Percentiles rank a stretch among this genome's conserved stretches.
Conservation (phyloP, 2,797 vertebrate genomes). For the Mus minutoides region DNA sequence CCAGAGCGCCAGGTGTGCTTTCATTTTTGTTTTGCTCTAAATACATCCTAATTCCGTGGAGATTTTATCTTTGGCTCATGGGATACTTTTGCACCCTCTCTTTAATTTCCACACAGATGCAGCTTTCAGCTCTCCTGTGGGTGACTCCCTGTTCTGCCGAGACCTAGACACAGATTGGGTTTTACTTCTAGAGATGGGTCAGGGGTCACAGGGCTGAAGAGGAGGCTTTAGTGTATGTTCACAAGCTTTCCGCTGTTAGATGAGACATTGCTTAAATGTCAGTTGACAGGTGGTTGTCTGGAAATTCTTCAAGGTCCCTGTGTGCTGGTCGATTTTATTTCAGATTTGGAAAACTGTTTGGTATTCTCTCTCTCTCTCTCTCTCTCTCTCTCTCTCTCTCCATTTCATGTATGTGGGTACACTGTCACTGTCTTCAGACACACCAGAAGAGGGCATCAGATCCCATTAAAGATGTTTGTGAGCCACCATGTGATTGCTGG, state of each 20-base stretch:
- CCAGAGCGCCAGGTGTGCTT: not conserved
- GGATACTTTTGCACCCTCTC: not conserved
- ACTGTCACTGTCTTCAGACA: too few species aligned
- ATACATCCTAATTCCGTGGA: not conserved
- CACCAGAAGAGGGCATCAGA: too few species aligned
- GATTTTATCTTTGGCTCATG: not conserved
- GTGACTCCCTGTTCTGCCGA: not conserved
- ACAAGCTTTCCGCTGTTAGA: not conserved
- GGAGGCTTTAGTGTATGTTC: not conserved
- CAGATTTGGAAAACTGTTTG: not conserved
- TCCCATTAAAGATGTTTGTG: too few species aligned
- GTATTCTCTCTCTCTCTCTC: too few species aligned
- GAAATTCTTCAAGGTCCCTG: not conserved
- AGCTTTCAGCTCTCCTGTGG: not conserved
- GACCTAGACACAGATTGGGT: not conserved
- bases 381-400: too few species aligned
- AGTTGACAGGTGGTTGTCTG: not conserved
- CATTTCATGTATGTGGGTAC: too few species aligned
- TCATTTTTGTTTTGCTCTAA: not conserved
- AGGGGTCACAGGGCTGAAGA: not conserved
- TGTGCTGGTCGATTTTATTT: not conserved
- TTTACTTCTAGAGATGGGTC: not conserved
- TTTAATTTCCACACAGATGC: not conserved
- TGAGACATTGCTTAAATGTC: not conserved
- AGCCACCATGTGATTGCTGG: too few species aligned